These are phyloP conservation scores for Camelus bactrianus DNA, from an alignment of 2,113 vertebrate species.

Conservation along the genomic window DNA sequence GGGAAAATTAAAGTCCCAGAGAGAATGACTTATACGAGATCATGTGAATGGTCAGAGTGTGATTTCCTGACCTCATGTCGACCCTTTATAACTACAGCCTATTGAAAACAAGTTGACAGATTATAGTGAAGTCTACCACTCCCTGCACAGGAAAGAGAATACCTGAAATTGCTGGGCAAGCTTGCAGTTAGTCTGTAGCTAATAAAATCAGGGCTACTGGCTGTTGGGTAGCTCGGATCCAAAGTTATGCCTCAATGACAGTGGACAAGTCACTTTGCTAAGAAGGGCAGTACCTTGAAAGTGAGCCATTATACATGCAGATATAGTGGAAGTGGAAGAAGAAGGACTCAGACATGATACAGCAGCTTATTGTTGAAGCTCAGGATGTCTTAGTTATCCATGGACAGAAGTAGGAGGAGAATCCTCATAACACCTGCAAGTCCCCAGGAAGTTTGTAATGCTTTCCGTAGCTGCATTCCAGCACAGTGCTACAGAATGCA, in stretches of 20 bases:
- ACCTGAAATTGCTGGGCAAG: background rate
- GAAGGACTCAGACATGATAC: background rate
- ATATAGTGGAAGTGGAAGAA: background rate
- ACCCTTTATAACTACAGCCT: background rate
- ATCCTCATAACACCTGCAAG: background rate
- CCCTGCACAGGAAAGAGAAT: background rate
- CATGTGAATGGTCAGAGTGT: background rate
- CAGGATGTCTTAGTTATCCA: background rate
- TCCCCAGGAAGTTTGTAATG: background rate
- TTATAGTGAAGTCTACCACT: background rate
- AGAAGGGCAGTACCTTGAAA: background rate
- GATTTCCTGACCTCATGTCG: background rate
- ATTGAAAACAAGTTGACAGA: background rate
- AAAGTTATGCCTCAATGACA: background rate
- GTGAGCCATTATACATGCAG: background rate
- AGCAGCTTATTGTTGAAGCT: background rate
- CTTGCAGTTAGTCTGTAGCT: background rate
- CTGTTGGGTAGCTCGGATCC: background rate
- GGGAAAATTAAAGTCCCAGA: slow-evolving; percentile 12
- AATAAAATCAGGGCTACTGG: background rate
- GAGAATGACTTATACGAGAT: background rate
- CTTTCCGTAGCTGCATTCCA: background rate
- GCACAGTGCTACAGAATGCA: background rate
- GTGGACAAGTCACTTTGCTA: background rate
- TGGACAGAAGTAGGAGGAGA: background rate